A percentile compares a stretch with the other conserved stretches of the same genome.
Evolutionary conservation across 2,888 invertebrate genomes (phyloP).

Genomic region (Drosophila melanosoma): DNA sequence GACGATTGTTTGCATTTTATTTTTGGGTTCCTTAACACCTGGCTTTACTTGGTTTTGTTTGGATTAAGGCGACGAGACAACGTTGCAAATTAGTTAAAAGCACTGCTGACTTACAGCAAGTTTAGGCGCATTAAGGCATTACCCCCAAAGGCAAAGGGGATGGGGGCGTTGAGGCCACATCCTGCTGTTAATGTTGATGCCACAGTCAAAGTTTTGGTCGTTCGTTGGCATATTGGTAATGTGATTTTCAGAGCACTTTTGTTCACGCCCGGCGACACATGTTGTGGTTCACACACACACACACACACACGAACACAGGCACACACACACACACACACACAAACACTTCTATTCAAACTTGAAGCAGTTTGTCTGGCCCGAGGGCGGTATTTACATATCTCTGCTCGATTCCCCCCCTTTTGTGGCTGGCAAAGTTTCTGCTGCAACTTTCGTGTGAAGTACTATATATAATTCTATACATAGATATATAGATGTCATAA

Average conservation of each 20-base stretch:
- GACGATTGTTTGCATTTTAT: constrained; percentile 54
- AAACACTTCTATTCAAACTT: constrained; percentile 23
- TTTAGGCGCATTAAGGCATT: constrained; percentile 76
- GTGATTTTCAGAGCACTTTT: constrained; percentile 77
- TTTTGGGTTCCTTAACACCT: constrained; percentile 41
- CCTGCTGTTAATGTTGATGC: constrained; percentile 40
- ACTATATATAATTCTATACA: constrained; percentile 10
- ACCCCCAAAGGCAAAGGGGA: constrained; percentile 34
- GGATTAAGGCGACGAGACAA: constrained; percentile 33
- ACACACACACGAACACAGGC: constrained; percentile 24
- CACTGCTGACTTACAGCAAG: constrained; percentile 69
- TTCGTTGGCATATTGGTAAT: constrained; percentile 65
- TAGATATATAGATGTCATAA: constrained; percentile 4
- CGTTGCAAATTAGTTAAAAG: constrained; percentile 71
- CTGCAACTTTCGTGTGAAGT: constrained; percentile 45
- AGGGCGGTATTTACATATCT: constrained; percentile 64
- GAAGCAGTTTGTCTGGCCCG: constrained; percentile 51
- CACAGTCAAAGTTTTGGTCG: constrained; percentile 42
- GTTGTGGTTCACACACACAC: constrained; percentile 73
- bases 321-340: constrained; percentile 19
- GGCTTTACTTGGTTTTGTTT: constrained; percentile 18
- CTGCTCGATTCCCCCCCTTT: constrained; percentile 5
- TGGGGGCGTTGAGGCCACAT: constrained; percentile 4
- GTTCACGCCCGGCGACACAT: constrained; percentile 76
- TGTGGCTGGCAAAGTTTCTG: constrained; percentile 47